Conservation (phyloP, 2,113 vertebrate species). For the Trematocara unimaculatum region DNA sequence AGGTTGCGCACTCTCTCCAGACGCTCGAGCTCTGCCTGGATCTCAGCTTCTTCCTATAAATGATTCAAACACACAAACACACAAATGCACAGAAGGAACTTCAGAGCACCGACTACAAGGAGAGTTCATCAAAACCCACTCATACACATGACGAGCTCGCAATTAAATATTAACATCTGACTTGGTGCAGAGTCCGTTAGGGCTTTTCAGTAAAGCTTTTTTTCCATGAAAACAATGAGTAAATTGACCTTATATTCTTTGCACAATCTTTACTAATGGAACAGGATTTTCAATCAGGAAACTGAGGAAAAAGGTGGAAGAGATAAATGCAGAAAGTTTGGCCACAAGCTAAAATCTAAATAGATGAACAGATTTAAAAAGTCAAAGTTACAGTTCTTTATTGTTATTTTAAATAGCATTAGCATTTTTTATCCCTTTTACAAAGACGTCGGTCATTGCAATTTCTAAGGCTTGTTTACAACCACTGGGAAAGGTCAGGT, state of each 20-base stretch:
- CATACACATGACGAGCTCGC: constrained; percentile 10
- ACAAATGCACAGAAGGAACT: constrained; percentile 30
- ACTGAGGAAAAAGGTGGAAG: neutral
- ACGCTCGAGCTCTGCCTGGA: constrained; percentile 97
- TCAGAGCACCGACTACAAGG: constrained; percentile 31
- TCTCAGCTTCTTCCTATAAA: constrained; percentile 99
- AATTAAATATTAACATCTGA: constrained; percentile 53
- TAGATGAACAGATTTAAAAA: neutral
- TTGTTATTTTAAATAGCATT: neutral
- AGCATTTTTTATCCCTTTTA: neutral
- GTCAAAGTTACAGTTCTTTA: neutral
- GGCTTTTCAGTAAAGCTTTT: neutral
- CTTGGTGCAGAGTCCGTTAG: constrained; percentile 5
- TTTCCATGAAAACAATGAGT: constrained; percentile 17
- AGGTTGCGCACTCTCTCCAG: constrained; percentile 99
- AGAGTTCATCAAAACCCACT: constrained; percentile 46
- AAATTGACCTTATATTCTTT: neutral
- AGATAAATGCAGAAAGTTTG: neutral
- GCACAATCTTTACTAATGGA: neutral
- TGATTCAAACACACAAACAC: constrained; percentile 53
- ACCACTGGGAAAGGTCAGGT: neutral
- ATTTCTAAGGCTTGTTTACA: neutral
- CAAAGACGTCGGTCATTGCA: neutral
- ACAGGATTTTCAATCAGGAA: neutral
- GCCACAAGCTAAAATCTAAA: neutral